Evolutionary conservation across 1,140 invertebrate genomes (phyloP), one percentile per base, ranked within the genome.

Genomic region (Bombus superbus): DNA sequence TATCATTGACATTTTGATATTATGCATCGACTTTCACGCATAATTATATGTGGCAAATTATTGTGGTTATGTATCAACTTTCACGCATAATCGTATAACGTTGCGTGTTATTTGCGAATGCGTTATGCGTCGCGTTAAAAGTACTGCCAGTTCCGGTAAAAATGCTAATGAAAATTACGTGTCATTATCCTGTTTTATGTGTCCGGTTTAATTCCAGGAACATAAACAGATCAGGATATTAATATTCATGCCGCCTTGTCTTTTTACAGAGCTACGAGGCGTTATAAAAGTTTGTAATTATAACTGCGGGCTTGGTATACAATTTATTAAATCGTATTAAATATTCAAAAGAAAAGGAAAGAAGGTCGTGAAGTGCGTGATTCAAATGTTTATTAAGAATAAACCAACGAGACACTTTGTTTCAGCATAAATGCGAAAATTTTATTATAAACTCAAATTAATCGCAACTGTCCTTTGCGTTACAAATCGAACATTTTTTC

Each of bases 91-190:
- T 78, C 40, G 38, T 57, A n/a, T 15, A 40, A 57, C 8, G 35
- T 28, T 75, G 32, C 1, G 32, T 1, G 25, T 38, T 59, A 38
- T 76, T 76, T 76, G 35, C 18, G 42, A 42, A 42, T 3, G 15
- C 35, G 57, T 76, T 76, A 76, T 25, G 32, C 0, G 35, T 15
- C 8, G 3, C 11, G 11, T 77, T 3, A 42, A 64, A 64, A 64
- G 44, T 42, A 77, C 18, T 40, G 2, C 1, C 25, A n/a, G 25
- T 62, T 40, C 35, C 35, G 38, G 25, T 38, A n/a, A 40, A 44
- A 42, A 64, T 78, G 10, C 38, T 64, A 78, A 78, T 77, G 75
- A 35, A 44, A 77, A 64, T 78, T 42, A 25, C 62, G 10, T 44
- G 15, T 64, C 15, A 77, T 77, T 78, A 78, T 78, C 38, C 10